These are phyloP conservation scores for Cephalopterus ornatus DNA, from an alignment of 2,113 vertebrate species.

Conservation along the genomic window DNA sequence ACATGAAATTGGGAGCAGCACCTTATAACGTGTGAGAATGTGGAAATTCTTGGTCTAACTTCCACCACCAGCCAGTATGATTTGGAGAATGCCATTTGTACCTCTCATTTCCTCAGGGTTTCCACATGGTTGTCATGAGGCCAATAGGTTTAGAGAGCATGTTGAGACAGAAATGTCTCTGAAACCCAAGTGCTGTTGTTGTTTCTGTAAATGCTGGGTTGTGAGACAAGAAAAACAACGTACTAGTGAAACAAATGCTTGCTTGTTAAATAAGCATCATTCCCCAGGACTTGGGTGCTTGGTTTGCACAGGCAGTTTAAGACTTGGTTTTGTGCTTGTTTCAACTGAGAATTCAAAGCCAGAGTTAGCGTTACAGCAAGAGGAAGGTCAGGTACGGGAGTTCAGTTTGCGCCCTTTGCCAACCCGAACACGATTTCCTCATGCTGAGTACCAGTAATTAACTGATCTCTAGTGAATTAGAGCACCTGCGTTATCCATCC, in stretches of 20 bases:
- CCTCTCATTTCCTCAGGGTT: neutral
- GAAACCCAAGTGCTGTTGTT: neutral
- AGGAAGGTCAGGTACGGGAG: neutral
- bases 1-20: neutral
- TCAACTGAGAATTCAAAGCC: neutral
- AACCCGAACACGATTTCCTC: neutral
- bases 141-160: neutral
- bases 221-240: neutral
- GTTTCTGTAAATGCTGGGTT: neutral
- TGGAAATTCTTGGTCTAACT: neutral
- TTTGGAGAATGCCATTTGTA: neutral
- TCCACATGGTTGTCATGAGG: neutral
- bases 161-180: neutral
- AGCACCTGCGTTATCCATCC: constrained; percentile 1
- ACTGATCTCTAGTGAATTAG: neutral
- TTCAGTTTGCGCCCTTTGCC: neutral
- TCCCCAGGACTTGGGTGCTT: neutral
- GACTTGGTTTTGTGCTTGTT: neutral
- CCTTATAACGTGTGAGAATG: accelerated
- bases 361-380: neutral
- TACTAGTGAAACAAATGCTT: neutral
- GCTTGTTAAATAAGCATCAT: neutral
- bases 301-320: neutral
- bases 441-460: constrained; percentile 13
- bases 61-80: accelerated